Evolutionary conservation across 1,140 invertebrate species (phyloP).

Genomic region (Drosophila novamexicana): DNA sequence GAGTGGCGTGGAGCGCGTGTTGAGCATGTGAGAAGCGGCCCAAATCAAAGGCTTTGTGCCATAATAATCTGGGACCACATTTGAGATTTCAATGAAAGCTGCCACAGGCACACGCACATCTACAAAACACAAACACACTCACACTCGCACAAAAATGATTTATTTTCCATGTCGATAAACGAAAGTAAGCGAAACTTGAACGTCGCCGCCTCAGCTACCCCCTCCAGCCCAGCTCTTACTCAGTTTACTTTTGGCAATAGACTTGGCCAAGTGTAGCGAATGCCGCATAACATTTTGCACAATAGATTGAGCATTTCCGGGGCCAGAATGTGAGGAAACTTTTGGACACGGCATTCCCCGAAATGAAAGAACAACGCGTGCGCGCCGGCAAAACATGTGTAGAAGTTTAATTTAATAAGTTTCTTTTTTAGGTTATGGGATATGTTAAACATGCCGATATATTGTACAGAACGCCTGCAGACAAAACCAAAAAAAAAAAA

Average conservation of each 20-base stretch:
- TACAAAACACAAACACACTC: conserved; percentile 15
- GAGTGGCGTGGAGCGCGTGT: not conserved
- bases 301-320: conserved; percentile 79
- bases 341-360: conserved; percentile 7
- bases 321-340: conserved; percentile 19
- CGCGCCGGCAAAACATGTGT: conserved; percentile 65
- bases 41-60: conserved; percentile 72
- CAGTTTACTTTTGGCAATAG: conserved; percentile 27
- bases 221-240: conserved; percentile 1
- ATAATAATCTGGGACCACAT: conserved; percentile 68
- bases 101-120: conserved; percentile 29
- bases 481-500: not conserved
- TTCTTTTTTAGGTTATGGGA: conserved; percentile 47
- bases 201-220: conserved; percentile 5
- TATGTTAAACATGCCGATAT: conserved; percentile 73
- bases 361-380: conserved; percentile 20
- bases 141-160: conserved; percentile 63
- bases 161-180: conserved; percentile 79
- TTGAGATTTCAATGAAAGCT: conserved; percentile 71
- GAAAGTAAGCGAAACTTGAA: conserved; percentile 72
- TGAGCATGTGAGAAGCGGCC: conserved; percentile 19
- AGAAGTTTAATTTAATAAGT: conserved; percentile 83
- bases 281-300: conserved; percentile 72
- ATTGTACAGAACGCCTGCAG: conserved; percentile 21
- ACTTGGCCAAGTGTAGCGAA: conserved; percentile 45